Evolutionary conservation across 2,797 vertebrate genomes (phyloP).

Genomic region (Amblyopsis hoosieri): DNA sequence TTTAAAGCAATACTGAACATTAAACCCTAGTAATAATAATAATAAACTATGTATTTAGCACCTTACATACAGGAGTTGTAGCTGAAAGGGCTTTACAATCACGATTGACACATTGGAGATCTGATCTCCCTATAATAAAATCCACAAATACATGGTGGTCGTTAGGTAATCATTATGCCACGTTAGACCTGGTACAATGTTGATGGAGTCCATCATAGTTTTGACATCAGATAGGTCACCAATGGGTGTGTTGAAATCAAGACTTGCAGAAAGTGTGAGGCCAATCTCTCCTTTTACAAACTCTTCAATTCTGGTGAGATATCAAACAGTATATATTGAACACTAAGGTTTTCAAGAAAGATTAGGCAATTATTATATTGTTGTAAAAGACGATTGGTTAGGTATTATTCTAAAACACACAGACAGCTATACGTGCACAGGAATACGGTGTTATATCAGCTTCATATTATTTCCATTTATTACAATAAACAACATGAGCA

Average conservation of each 20-base stretch:
- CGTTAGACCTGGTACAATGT: constrained; percentile 84
- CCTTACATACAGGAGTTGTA: too few species aligned
- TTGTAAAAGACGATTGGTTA: background rate
- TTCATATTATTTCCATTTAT: constrained; percentile 1
- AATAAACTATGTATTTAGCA: too few species aligned
- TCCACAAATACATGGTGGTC: background rate
- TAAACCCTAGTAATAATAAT: too few species aligned
- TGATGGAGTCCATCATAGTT: constrained; percentile 90
- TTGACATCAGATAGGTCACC: constrained; percentile 88
- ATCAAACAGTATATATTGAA: constrained; percentile 5
- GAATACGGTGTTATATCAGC: background rate
- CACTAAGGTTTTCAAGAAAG: background rate
- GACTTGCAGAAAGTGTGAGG: constrained; percentile 74
- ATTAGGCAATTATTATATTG: background rate
- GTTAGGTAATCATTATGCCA: constrained; percentile 6
- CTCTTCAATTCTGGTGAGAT: constrained; percentile 80
- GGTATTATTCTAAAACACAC: background rate
- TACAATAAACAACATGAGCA: constrained; percentile 18
- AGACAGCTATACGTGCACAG: background rate
- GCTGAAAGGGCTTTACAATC: background rate
- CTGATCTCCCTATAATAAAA: constrained; percentile 1
- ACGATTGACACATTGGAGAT: constrained; percentile 1
- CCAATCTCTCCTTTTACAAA: constrained; percentile 83
- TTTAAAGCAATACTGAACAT: too few species aligned
- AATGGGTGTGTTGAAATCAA: constrained; percentile 81